Evolutionary conservation across 2,888 invertebrate genomes (phyloP).

Genomic region (Phyllotreta striolata): DNA sequence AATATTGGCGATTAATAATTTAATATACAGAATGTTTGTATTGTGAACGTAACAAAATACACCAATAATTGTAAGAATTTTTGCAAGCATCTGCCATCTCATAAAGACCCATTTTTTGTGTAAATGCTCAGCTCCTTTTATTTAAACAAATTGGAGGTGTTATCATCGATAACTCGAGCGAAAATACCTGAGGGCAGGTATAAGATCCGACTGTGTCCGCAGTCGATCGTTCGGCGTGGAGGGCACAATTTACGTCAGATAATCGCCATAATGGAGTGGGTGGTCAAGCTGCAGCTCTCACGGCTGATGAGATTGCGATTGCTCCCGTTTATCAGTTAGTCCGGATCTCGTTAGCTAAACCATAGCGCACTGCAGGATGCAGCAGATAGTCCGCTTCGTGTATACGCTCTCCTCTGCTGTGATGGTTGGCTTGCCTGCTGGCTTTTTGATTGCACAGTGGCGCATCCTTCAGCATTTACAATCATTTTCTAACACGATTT

Average conservation of each 20-base stretch:
- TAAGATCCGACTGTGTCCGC: slow-evolving; percentile 5
- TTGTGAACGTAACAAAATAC: too few relatives aligned
- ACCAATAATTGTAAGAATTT: too few relatives aligned
- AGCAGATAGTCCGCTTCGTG: slow-evolving; percentile 40
- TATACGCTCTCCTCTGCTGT: slow-evolving; percentile 13
- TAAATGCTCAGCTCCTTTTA: too few relatives aligned
- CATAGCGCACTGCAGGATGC: slow-evolving; percentile 51
- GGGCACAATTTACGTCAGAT: slow-evolving; percentile 44
- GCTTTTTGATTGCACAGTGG: slow-evolving; percentile 17
- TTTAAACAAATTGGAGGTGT: too few relatives aligned
- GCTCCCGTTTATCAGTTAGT: slow-evolving; percentile 57
- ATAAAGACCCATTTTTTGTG: too few relatives aligned
- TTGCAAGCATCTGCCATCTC: too few relatives aligned
- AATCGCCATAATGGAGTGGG: slow-evolving; percentile 55
- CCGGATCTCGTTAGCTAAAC: slow-evolving; percentile 50
- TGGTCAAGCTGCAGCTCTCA: slow-evolving; percentile 56
- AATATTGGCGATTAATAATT: too few relatives aligned
- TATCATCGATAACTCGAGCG: too few relatives aligned
- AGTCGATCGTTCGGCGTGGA: slow-evolving; percentile 25
- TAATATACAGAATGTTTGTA: too few relatives aligned
- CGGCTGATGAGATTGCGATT: slow-evolving; percentile 60
- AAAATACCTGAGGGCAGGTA: slow-evolving; percentile 17
- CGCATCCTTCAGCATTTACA: not conserved
- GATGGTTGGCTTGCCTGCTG: slow-evolving; percentile 21
- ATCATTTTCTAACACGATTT: too few relatives aligned